A percentile compares a stretch with the other conserved stretches of the same genome.
phyloP scores from a whole-genome alignment of 2,797 vertebrate species.

The Microctenopoma steveboyesi region DNA sequence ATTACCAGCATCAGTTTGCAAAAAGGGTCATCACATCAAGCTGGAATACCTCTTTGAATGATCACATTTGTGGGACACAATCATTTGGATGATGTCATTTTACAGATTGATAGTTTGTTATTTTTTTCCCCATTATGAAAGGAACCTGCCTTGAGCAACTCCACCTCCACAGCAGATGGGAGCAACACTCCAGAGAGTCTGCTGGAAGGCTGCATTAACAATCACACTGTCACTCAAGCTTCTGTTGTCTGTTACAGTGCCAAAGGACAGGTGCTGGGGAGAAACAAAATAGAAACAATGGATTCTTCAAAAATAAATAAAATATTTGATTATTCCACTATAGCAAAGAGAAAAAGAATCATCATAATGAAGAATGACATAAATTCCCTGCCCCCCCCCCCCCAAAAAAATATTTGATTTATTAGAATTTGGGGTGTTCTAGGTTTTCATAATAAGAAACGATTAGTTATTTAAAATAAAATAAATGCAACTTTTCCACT shows the following conservation, averaged over 20 bases:
- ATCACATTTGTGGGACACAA: conserved; percentile 8
- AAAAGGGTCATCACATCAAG: neutral
- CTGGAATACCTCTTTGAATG: neutral
- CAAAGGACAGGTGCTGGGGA: conserved; percentile 90
- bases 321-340: conserved; percentile 24
- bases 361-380: too few relatives aligned
- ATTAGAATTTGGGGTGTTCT: neutral
- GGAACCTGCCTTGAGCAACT: conserved; percentile 88
- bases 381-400: too few relatives aligned
- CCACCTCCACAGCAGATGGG: conserved; percentile 92
- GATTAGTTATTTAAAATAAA: too few relatives aligned
- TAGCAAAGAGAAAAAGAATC: conserved; percentile 2
- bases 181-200: conserved; percentile 94
- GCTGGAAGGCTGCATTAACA: conserved; percentile 94
- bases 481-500: neutral
- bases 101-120: conserved; percentile 11
- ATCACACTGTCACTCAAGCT: conserved; percentile 82
- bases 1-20: neutral
- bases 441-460: neutral
- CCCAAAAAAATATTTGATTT: neutral
- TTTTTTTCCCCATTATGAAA: conserved; percentile 7
- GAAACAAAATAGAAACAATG: conserved; percentile 31
- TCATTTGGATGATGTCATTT: neutral
- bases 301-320: conserved; percentile 44
- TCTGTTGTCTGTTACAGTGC: conserved; percentile 69